Evolutionary conservation across 2,797 vertebrate species (phyloP).

Genomic region (Acridotheres tristis): DNA sequence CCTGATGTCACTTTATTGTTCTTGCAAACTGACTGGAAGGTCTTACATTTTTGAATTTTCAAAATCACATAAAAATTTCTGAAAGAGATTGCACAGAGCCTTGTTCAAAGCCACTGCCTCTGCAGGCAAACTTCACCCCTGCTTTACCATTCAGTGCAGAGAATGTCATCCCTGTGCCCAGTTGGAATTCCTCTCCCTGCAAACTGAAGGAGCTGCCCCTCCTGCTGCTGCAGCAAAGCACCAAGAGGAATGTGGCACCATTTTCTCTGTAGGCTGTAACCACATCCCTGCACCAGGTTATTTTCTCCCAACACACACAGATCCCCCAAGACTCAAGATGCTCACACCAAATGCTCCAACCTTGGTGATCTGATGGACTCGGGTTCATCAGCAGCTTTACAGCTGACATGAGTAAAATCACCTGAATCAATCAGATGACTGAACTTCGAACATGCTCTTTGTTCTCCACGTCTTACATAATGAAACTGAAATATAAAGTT

Average conservation of each 20-base stretch:
- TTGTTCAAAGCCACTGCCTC: neutral
- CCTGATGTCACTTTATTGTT: neutral
- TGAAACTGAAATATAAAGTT: neutral
- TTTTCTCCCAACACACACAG: neutral
- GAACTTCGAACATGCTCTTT: neutral
- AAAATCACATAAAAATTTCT: neutral
- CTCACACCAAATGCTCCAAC: neutral
- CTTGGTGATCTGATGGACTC: neutral
- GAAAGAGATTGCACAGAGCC: neutral
- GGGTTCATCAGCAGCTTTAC: neutral
- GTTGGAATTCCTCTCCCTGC: neutral
- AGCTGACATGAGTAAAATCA: neutral
- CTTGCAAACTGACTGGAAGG: neutral
- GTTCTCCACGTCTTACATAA: accelerated
- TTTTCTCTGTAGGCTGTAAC: neutral
- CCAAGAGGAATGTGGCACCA: neutral
- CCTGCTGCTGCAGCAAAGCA: neutral
- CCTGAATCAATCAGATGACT: neutral
- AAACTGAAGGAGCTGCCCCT: neutral
- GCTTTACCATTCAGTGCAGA: neutral
- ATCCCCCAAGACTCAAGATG: neutral
- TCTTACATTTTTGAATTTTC: neutral
- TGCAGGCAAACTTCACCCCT: neutral
- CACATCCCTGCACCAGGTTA: too few relatives aligned
- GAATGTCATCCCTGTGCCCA: accelerated